A percentile compares a stretch with the other conserved stretches of the same genome.
phyloP scores from a whole-genome alignment of 2,113 vertebrate species.

The Sander vitreus region DNA sequence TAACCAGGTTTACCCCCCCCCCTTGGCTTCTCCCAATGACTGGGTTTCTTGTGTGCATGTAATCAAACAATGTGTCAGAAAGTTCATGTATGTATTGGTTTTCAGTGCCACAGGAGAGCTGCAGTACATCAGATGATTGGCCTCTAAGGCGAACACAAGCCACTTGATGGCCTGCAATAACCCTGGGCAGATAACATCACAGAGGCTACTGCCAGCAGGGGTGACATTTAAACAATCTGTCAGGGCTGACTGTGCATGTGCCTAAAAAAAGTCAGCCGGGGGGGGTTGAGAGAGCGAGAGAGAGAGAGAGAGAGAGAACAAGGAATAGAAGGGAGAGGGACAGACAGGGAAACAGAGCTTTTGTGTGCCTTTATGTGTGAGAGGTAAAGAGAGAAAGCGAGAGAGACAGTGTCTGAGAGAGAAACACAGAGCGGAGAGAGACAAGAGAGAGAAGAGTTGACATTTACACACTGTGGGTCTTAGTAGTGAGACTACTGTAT shows the following conservation, averaged over 20 bases:
- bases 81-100: conserved; percentile 15
- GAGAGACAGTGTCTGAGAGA: conserved; percentile 9
- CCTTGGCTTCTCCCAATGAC: not conserved
- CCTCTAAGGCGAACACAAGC: conserved; percentile 37
- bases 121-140: conserved; percentile 36
- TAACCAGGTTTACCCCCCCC: not conserved
- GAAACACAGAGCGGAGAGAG: conserved; percentile 18
- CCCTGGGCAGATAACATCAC: conserved; percentile 74
- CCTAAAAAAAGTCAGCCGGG: conserved; percentile 51
- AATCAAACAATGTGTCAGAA: conserved; percentile 23
- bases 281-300: conserved; percentile 6
- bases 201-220: conserved; percentile 70
- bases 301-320: not conserved
- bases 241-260: conserved; percentile 69
- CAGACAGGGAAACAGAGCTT: conserved; percentile 29
- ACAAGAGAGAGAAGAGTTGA: conserved; percentile 30
- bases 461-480: conserved; percentile 39
- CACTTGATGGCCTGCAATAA: conserved; percentile 66
- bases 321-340: conserved; percentile 5
- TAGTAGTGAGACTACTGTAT: conserved; percentile 7
- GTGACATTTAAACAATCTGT: conserved; percentile 84
- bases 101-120: conserved; percentile 32
- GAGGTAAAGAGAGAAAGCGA: conserved; percentile 9
- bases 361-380: conserved; percentile 20
- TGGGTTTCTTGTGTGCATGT: conserved; percentile 1